Conservation (phyloP, 2,888 invertebrate species). For the Hirtodrosophila trivittata region DNA sequence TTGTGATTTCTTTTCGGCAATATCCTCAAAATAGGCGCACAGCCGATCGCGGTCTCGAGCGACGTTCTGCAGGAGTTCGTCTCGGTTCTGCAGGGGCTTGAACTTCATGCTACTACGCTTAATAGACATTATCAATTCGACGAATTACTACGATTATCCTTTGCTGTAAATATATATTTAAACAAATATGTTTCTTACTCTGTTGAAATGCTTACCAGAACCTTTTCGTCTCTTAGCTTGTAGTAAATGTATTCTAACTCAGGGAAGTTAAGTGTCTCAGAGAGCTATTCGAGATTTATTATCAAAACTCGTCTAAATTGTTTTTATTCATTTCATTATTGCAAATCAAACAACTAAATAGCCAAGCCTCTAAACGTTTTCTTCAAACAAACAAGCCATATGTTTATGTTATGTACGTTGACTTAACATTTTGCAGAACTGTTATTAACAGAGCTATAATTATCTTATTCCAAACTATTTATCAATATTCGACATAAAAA, state of each 20-base stretch:
- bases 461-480: no score
- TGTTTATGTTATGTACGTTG: background rate
- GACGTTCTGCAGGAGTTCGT: slow-evolving; percentile 59
- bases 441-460: background rate
- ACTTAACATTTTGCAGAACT: background rate
- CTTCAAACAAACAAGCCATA: background rate
- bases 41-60: slow-evolving; percentile 56
- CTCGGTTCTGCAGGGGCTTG: slow-evolving; percentile 37
- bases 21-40: slow-evolving; percentile 49
- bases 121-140: slow-evolving; percentile 18
- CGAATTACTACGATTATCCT: background rate
- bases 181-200: background rate
- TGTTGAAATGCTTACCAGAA: no score
- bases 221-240: no score
- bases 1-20: slow-evolving; percentile 16
- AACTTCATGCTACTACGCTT: slow-evolving; percentile 27
- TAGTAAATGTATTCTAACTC: no score
- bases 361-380: no score
- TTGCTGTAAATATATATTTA: slow-evolving; percentile 4
- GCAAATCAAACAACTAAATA: no score
- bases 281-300: no score
- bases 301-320: no score
- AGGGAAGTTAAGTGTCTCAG: no score
- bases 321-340: no score
- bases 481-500: no score